A percentile compares a stretch with the other conserved stretches of the same genome.
Evolutionary conservation across 2,113 vertebrate species (phyloP).

Genomic region (Eurypyga helias): DNA sequence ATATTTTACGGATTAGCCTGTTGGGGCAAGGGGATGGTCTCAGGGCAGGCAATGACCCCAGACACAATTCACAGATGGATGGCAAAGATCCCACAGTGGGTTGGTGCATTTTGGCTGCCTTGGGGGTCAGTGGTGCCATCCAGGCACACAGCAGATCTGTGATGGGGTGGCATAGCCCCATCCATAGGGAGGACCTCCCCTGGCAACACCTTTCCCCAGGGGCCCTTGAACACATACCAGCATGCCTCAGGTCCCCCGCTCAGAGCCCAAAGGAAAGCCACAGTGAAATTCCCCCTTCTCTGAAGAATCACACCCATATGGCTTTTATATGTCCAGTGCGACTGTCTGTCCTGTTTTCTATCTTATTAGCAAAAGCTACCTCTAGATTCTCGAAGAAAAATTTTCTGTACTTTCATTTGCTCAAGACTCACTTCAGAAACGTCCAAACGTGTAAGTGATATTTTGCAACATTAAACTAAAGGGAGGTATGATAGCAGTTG

Average conservation of each 20-base stretch:
- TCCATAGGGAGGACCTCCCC: not conserved
- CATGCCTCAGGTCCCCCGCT: accelerated
- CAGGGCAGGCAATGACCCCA: accelerated
- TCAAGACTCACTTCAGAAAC: not conserved
- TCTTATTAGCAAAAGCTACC: not conserved
- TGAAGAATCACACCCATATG: not conserved
- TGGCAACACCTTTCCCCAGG: not conserved
- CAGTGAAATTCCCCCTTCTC: not conserved
- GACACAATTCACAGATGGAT: not conserved
- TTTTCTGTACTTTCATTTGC: not conserved
- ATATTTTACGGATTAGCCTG: not conserved
- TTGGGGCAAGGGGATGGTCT: not conserved
- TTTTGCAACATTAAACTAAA: not conserved
- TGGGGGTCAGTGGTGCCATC: accelerated
- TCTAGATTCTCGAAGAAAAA: not conserved
- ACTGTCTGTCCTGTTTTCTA: not conserved
- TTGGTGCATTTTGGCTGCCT: accelerated
- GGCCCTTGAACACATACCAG: accelerated
- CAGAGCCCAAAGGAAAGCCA: not conserved
- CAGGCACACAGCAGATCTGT: not conserved
- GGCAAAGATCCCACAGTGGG: not conserved
- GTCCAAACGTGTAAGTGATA: not conserved
- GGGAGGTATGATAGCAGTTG: not conserved
- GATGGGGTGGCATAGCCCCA: accelerated
- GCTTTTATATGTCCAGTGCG: accelerated